Base-by-base conservation (phyloP, 1,140 invertebrate genomes). In the Diachasmimorpha longicaudata region DNA sequence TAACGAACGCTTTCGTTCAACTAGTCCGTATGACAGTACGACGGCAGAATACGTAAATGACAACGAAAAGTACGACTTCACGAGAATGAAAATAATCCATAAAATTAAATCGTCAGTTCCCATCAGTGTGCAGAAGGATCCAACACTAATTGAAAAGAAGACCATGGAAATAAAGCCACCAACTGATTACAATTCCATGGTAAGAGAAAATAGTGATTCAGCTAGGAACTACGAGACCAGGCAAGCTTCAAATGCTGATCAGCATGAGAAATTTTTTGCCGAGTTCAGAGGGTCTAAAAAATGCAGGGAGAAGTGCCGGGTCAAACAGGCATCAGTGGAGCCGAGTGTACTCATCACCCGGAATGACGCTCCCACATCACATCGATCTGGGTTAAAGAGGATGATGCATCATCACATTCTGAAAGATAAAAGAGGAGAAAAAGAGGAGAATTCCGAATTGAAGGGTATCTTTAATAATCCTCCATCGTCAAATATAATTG, bases 1-100 rank as follows among this genome's bases (percentile, higher is more conserved):
- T 77, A 77, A 77, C 75, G 75, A 77, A 77, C 75, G 71, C 70
- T 67, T 25, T 19, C 58, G 25, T 39, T 23, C 72, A 25, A 73
- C 55, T 68, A 21, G 58, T 63, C 31, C 58, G 58, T 63, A 63
- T 63, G 58, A 63, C 58, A 63, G 21, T 63, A 75, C 74, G 74
- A 19, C 21, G 42, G 9, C 14, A 13, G 72, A 74, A 58, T 67
- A 46, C 72, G 46, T 66, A 66, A 58, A 16, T 63, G 10, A 71
- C 16, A 31, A 66, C 36, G 55, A 63, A 63, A 63, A 76, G 67
- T 42, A 72, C 25, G 63, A 42, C 13, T 36, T 46, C 16, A 25
- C 55, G 52, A 66, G 44, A 58, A 58, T 5, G 69, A 71, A 76
- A 52, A 23, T 63, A 39, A 37, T 16, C 13, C 10, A 37, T 66